Evolutionary conservation across 2,888 invertebrate species (phyloP).

Genomic region (Spodoptera littoralis): DNA sequence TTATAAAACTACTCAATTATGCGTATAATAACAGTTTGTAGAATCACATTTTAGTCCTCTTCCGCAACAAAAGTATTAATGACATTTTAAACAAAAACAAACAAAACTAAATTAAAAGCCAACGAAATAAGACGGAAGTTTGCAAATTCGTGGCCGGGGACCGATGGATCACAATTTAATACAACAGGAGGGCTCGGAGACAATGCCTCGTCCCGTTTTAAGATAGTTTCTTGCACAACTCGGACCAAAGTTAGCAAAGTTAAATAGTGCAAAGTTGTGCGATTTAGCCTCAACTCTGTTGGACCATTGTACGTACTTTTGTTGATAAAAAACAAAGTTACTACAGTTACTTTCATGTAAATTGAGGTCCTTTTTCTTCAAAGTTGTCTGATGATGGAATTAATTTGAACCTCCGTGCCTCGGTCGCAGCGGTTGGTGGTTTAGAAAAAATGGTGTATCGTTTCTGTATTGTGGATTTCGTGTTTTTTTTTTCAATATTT

Average conservation of each 20-base stretch:
- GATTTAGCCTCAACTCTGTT: slow-evolving; percentile 76
- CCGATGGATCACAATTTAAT: slow-evolving; percentile 61
- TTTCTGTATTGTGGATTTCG: slow-evolving; percentile 27
- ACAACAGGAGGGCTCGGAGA: slow-evolving; percentile 62
- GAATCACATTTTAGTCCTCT: too few species aligned
- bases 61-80: too few species aligned
- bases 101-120: slow-evolving; percentile 49
- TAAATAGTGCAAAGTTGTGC: slow-evolving; percentile 81
- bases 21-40: too few species aligned
- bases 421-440: slow-evolving; percentile 10
- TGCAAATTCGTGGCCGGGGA: slow-evolving; percentile 51
- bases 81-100: neutral
- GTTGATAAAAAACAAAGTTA: slow-evolving; percentile 67
- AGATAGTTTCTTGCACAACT: slow-evolving; percentile 69
- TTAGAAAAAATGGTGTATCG: slow-evolving; percentile 37
- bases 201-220: slow-evolving; percentile 64
- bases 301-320: slow-evolving; percentile 66
- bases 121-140: slow-evolving; percentile 59
- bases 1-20: too few species aligned
- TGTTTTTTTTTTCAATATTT: slow-evolving; percentile 18
- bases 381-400: slow-evolving; percentile 51
- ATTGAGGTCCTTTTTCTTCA: slow-evolving; percentile 58
- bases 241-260: slow-evolving; percentile 72
- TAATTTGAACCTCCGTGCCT: slow-evolving; percentile 33
- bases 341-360: slow-evolving; percentile 63